Percentiles rank a stretch among this genome's conserved stretches.
phyloP scores from a whole-genome alignment of 1,140 invertebrate species.

The Trichonephila clavata region DNA sequence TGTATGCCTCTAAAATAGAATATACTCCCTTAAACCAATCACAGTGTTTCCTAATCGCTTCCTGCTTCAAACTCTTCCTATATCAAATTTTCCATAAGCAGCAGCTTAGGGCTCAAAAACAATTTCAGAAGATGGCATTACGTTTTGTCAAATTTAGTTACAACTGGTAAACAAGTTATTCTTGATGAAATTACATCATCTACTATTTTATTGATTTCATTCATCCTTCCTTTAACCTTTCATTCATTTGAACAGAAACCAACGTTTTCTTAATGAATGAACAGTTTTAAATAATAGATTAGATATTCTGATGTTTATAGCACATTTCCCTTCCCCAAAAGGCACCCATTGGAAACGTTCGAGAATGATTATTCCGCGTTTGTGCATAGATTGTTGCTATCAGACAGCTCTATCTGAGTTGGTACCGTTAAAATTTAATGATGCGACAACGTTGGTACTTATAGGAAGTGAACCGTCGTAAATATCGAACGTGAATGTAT shows the following conservation, averaged over 20 bases:
- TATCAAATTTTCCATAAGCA: no score
- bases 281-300: background rate
- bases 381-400: constrained; percentile 24
- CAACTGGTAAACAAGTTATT: background rate
- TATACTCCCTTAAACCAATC: no score
- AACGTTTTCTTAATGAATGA: background rate
- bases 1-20: no score
- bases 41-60: no score
- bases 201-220: background rate
- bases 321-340: background rate
- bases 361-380: constrained; percentile 5
- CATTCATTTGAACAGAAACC: background rate
- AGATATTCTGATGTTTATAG: background rate
- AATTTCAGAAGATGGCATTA: no score
- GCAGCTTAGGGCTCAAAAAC: no score
- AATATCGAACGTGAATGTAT: background rate
- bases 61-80: no score
- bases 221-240: background rate
- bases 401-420: constrained; percentile 10
- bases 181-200: background rate
- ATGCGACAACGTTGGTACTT: background rate
- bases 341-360: background rate
- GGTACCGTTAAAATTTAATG: constrained; percentile 16
- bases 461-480: background rate
- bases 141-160: no score